Base-by-base conservation (phyloP, 2,888 invertebrate species). In the Prosapia bicincta region DNA sequence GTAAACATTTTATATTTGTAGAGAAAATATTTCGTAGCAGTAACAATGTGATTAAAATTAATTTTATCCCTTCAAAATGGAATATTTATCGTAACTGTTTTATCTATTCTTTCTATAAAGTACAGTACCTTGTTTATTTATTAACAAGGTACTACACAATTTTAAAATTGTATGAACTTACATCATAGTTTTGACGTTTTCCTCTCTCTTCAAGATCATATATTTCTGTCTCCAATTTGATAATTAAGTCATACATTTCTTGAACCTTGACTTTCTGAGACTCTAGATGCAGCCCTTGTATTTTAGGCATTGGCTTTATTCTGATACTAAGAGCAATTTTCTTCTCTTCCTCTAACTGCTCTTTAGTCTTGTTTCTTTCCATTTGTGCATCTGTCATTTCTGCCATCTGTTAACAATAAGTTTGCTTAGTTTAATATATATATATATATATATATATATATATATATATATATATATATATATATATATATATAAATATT, bases 291-390 rank as follows among this genome's bases (percentile, higher is more conserved):
- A 97, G 88, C 82, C 90, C 90, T 81, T 96, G 95, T 84, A 98
- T 91, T 85, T 89, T 89, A 9, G 30, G 30, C 84, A 97, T 88
- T 79, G 96, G 93, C 87, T 97, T 96, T 87, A 97, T 95, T 85
- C 97, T 95, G 89, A 97, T 95, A 85, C 95, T 93, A 83, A 99
- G 89, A 81, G 97, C 97, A 86, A 98, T 97, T 86, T 94, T 95
- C 91, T 99, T 99, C 87, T 99, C 98, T 86, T 98, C 98, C 85
- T 98, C 99, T 84, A 99, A 89, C 88, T 99, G 99, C 87, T 99
- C 99, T 89, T 97, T 99, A 88, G 99, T 98, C 92, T 99, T 99
- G 90, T 95, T 96, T 87, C 98, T 94, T 88, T 99, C 99, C 84
- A 96, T 88, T 86, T 97, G 96, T 83, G 98, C 97, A 83, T 94